Evolutionary conservation across 2,797 vertebrate genomes (phyloP).

Genomic region (Urophycis tenuis): DNA sequence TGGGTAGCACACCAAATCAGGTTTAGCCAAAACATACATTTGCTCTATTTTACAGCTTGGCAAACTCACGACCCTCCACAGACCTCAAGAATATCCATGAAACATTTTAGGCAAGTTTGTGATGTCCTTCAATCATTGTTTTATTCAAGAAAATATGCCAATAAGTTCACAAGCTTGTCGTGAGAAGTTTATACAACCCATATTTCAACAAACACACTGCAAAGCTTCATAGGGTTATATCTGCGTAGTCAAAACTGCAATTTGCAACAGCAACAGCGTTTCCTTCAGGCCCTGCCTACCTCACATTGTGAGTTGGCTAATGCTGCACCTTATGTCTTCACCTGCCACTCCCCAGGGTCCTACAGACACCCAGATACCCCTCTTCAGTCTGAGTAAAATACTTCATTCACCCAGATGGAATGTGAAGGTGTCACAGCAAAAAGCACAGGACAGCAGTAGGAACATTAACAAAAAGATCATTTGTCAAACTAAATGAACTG

Average conservation of each 20-base stretch:
- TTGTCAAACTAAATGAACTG: background rate
- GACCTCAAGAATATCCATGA: slow-evolving; percentile 13
- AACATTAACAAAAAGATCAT: background rate
- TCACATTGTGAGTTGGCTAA: no score
- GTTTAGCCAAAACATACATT: slow-evolving; percentile 52
- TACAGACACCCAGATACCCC: no score
- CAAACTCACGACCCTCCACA: slow-evolving; percentile 30
- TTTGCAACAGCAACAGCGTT: no score
- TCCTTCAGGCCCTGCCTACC: no score
- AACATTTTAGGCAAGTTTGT: slow-evolving; percentile 1
- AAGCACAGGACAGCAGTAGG: background rate
- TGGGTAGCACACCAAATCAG: slow-evolving; percentile 36
- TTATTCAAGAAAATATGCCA: background rate
- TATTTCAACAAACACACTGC: background rate
- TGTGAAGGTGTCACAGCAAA: background rate
- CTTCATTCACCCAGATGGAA: background rate
- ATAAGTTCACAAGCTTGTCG: background rate
- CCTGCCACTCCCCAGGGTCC: no score
- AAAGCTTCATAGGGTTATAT: background rate
- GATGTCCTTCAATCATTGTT: background rate
- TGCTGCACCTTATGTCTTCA: no score
- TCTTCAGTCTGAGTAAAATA: background rate
- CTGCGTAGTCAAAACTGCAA: background rate
- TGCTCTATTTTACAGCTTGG: slow-evolving; percentile 45
- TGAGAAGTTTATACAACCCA: background rate